Evolutionary conservation across 2,888 invertebrate genomes (phyloP).

Genomic region (Nomada hirtipes): DNA sequence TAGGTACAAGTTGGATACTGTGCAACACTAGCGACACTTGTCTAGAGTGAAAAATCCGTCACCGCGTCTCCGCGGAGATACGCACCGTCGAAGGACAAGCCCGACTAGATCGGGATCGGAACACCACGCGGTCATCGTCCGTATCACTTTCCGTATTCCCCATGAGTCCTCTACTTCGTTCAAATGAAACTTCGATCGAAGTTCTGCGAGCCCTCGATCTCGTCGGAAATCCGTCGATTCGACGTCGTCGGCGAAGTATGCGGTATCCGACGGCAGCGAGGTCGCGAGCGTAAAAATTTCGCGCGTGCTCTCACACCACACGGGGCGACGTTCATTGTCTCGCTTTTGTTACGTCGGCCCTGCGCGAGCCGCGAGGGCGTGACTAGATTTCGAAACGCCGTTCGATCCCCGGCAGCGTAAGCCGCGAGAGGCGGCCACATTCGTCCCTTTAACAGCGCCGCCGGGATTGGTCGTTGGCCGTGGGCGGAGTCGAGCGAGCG

Average conservation of each 20-base stretch:
- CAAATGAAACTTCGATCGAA: no score
- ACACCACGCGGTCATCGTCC: constrained; percentile 54
- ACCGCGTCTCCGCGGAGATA: no score
- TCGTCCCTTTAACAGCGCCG: not conserved
- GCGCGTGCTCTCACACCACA: constrained; percentile 46
- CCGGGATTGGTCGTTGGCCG: constrained; percentile 41
- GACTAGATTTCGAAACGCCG: constrained; percentile 37
- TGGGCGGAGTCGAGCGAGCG: constrained; percentile 50
- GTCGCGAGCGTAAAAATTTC: constrained; percentile 63
- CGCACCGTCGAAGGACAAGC: constrained; percentile 34
- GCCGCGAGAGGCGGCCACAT: constrained; percentile 24
- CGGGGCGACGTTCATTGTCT: constrained; percentile 48
- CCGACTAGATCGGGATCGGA: constrained; percentile 1
- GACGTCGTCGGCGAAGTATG: constrained; percentile 19
- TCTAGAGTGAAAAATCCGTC: no score
- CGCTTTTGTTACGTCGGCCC: constrained; percentile 60
- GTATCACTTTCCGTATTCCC: constrained; percentile 41
- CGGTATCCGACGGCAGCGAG: constrained; percentile 62
- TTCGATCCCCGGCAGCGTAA: constrained; percentile 34
- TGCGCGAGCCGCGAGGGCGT: constrained; percentile 65
- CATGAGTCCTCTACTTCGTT: not conserved
- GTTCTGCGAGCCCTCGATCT: not conserved
- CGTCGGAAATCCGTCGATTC: constrained; percentile 7
- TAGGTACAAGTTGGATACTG: no score
- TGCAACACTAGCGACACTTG: no score